These are phyloP conservation scores for Dendropsophus ebraccatus DNA, from an alignment of 2,113 vertebrate species.

Conservation along the genomic window DNA sequence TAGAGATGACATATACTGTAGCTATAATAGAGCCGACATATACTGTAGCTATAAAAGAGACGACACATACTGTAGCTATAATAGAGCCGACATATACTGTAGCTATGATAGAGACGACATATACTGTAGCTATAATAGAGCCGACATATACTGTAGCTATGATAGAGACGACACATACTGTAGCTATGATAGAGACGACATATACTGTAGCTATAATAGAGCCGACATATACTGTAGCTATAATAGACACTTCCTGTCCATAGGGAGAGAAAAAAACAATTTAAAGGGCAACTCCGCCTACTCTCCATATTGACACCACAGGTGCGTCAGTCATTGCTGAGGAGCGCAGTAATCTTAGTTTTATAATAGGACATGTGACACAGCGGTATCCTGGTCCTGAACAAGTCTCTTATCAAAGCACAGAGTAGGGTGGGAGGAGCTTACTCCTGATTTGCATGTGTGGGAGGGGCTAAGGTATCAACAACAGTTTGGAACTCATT, in stretches of 20 bases:
- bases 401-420: neutral
- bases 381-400: neutral
- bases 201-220: neutral
- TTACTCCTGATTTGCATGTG: neutral
- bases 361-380: neutral
- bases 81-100: neutral
- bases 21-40: too few species aligned
- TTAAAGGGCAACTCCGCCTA: neutral
- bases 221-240: too few species aligned
- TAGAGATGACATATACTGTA: neutral
- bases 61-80: neutral
- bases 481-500: too few species aligned
- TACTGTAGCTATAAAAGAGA: too few species aligned
- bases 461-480: too few species aligned
- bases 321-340: neutral
- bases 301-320: neutral
- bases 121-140: too few species aligned
- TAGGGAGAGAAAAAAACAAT: neutral
- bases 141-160: too few species aligned
- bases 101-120: neutral
- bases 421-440: neutral
- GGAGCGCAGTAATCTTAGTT: neutral
- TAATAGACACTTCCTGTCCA: neutral
- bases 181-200: neutral
- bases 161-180: neutral